Evolutionary conservation across 1,140 invertebrate species (phyloP), one percentile per base, ranked within the genome.

Genomic region (Hyles vespertilio): DNA sequence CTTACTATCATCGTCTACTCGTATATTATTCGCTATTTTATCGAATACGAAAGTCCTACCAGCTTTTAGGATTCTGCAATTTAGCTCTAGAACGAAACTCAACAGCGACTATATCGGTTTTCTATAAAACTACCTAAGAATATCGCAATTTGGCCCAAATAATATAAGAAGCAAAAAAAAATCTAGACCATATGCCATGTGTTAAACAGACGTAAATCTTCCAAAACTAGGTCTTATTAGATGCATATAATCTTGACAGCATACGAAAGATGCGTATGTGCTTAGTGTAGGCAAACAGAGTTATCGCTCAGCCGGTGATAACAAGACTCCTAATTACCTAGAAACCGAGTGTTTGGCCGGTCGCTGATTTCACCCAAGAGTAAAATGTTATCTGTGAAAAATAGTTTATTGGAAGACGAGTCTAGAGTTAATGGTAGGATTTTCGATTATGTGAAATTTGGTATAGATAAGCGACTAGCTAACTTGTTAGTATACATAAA

Each of bases 321-420:
- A 56, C 12, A 5, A 54, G 36, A 44, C 45, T 3, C 54, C 54
- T 48, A 56, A 48, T 56, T 56, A 56, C 54, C 54, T 47, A 56
- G 34, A 33, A 46, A 48, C 10, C 22, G 12, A 32, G 44, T 47
- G 36, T n/a, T 12, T 44, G 36, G 43, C n/a, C 10, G 40, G 6
- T 49, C 9, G 11, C 5, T 49, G 12, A 6, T 11, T n/a, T 45
- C 44, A 8, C n/a, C 2, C 2, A n/a, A 8, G n/a, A 45, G n/a
- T 45, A n/a, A 45, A 8, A 8, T 45, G 46, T n/a, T 47, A 47
- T 47, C 46, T 47, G 10, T 47, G 10, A 10, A 1, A n/a, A 47
- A 8, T 8, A 32, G 32, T 51, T 2, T 22, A 22, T 22, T 22
- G 22, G 22, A 0, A 22, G 22, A 22, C 1, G 22, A 22, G 22